Conservation (phyloP, 1,140 invertebrate species). For the Camponotus pennsylvanicus region DNA sequence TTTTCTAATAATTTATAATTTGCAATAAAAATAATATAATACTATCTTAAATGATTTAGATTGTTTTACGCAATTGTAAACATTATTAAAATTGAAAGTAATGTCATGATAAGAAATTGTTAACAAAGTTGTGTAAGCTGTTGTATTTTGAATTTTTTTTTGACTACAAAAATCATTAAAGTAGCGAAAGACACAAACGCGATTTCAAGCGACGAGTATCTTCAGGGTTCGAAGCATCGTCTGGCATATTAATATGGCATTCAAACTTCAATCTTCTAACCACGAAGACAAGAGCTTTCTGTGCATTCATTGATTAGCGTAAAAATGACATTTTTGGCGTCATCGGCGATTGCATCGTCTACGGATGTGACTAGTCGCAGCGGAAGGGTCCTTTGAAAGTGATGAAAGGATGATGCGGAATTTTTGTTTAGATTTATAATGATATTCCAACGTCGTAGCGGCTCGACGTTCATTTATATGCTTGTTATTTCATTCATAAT, state of each 20-base stretch:
- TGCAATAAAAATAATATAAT: no score
- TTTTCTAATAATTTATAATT: no score
- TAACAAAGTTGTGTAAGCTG: no score
- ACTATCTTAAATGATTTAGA: not conserved
- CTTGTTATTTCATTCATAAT: slow-evolving; percentile 53
- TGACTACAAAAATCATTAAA: slow-evolving; percentile 7
- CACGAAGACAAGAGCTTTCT: slow-evolving; percentile 39
- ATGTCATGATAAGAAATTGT: no score
- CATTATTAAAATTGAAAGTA: not conserved
- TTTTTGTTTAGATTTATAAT: slow-evolving; percentile 60
- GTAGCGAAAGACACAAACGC: slow-evolving; percentile 8
- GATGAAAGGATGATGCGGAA: not conserved
- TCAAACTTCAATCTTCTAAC: slow-evolving; percentile 19
- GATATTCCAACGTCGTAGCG: slow-evolving; percentile 57
- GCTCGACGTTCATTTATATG: slow-evolving; percentile 50
- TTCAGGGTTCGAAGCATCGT: slow-evolving; percentile 6
- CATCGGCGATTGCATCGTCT: slow-evolving; percentile 20
- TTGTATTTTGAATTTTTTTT: not conserved
- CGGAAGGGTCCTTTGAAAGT: slow-evolving; percentile 5
- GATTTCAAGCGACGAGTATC: slow-evolving; percentile 26
- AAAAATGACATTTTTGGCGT: slow-evolving; percentile 67
- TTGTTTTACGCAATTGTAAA: not conserved
- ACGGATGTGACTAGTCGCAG: slow-evolving; percentile 7
- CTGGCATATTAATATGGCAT: slow-evolving; percentile 51
- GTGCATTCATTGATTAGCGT: slow-evolving; percentile 63